A percentile compares a stretch with the other conserved stretches of the same genome.
phyloP scores from a whole-genome alignment of 2,113 vertebrate genomes.

The Apistogramma diplotaenia region DNA sequence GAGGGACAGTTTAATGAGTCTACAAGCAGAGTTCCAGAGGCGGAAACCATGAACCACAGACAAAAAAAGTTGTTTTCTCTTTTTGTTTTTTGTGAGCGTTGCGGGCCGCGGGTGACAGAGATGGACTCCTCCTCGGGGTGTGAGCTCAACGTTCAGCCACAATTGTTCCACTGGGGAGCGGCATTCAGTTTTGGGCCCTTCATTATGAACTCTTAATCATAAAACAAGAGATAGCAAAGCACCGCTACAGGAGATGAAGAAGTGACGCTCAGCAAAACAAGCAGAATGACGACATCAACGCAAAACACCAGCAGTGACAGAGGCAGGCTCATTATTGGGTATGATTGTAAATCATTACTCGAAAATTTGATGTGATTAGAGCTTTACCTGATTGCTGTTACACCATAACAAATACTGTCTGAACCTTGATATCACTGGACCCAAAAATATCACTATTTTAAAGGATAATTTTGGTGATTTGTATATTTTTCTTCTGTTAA shows the following conservation, averaged over 20 bases:
- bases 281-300: background rate
- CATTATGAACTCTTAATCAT: slow-evolving; percentile 7
- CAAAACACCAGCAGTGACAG: background rate
- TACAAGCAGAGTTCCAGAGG: slow-evolving; percentile 67
- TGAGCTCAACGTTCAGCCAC: slow-evolving; percentile 25
- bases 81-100: slow-evolving; percentile 52
- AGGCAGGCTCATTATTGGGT: background rate
- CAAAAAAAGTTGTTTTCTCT: slow-evolving; percentile 67
- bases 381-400: background rate
- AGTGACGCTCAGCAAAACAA: slow-evolving; percentile 8
- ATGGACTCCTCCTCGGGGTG: slow-evolving; percentile 34
- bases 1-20: slow-evolving; percentile 79
- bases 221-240: background rate
- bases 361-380: background rate
- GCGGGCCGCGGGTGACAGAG: slow-evolving; percentile 32
- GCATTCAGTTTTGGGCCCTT: slow-evolving; percentile 16
- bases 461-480: background rate
- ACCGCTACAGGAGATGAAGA: background rate
- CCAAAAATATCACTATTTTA: background rate
- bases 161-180: slow-evolving; percentile 20
- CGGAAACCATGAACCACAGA: slow-evolving; percentile 52
- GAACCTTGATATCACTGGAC: background rate
- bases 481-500: background rate
- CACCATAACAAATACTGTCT: background rate
- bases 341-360: too few species aligned